phyloP scores from a whole-genome alignment of 2,888 invertebrate species.

The Dasysyrphus tricinctus region DNA sequence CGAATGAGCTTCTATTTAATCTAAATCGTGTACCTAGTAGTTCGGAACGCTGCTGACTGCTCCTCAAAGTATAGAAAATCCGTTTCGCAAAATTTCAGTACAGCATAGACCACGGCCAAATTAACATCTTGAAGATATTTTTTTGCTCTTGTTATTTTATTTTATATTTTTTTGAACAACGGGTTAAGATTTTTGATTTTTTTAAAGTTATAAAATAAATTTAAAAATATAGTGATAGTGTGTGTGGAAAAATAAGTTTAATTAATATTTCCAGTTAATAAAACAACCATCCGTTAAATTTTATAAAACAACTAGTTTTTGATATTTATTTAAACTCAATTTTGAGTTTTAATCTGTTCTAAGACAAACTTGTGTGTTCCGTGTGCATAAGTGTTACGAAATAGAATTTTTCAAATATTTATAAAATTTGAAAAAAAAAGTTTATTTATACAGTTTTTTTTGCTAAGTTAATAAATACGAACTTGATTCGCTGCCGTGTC shows the following conservation, averaged over 20 bases:
- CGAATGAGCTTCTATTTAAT: constrained; percentile 54
- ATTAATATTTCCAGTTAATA: not conserved
- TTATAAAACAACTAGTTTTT: not conserved
- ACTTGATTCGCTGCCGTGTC: constrained; percentile 44
- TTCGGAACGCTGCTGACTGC: constrained; percentile 62
- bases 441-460: constrained; percentile 22
- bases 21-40: constrained; percentile 65
- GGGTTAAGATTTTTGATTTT: constrained; percentile 42
- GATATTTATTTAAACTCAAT: not conserved
- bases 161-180: constrained; percentile 8
- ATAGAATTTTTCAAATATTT: constrained; percentile 57
- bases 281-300: not conserved
- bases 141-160: constrained; percentile 22
- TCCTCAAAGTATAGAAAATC: constrained; percentile 66
- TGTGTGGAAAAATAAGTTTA: not conserved
- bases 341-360: constrained; percentile 6
- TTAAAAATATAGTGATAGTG: constrained; percentile 29
- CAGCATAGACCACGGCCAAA: constrained; percentile 77
- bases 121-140: constrained; percentile 67
- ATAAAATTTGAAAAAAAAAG: constrained; percentile 25
- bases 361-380: constrained; percentile 59
- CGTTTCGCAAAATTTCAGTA: constrained; percentile 75
- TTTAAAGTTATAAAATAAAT: constrained; percentile 29
- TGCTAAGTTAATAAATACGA: constrained; percentile 59
- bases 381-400: constrained; percentile 75